Conservation (phyloP, 2,113 vertebrate species). For the Phoxinus phoxinus region DNA sequence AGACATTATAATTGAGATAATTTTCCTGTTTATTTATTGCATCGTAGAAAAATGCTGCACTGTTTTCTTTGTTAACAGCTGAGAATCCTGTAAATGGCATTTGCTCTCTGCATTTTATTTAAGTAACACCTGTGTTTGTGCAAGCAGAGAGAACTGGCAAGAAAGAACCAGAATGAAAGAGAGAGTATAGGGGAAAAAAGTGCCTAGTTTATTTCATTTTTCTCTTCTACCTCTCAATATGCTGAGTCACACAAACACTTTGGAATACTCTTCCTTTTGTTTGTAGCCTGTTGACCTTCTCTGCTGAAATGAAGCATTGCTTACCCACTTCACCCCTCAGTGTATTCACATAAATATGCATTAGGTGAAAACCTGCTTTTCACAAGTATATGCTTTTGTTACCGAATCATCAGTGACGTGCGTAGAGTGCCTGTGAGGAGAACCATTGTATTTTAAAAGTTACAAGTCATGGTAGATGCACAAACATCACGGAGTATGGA, state of each 20-base stretch:
- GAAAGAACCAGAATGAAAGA: neutral
- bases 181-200: neutral
- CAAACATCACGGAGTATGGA: neutral
- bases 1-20: neutral
- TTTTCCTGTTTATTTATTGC: neutral
- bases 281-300: slow-evolving; percentile 31
- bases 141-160: neutral
- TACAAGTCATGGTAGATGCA: slow-evolving; percentile 63
- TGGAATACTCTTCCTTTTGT: neutral
- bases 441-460: slow-evolving; percentile 5
- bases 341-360: slow-evolving; percentile 27
- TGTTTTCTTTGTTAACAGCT: neutral
- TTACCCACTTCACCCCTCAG: neutral
- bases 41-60: neutral
- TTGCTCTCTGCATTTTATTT: slow-evolving; percentile 9
- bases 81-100: neutral
- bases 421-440: neutral
- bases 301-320: slow-evolving; percentile 24
- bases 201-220: neutral
- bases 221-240: neutral
- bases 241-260: neutral
- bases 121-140: slow-evolving; percentile 16
- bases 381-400: neutral
- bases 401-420: slow-evolving; percentile 60
- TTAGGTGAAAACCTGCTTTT: slow-evolving; percentile 53